Evolutionary conservation across 2,113 vertebrate genomes (phyloP).

Genomic region (Alces alces): DNA sequence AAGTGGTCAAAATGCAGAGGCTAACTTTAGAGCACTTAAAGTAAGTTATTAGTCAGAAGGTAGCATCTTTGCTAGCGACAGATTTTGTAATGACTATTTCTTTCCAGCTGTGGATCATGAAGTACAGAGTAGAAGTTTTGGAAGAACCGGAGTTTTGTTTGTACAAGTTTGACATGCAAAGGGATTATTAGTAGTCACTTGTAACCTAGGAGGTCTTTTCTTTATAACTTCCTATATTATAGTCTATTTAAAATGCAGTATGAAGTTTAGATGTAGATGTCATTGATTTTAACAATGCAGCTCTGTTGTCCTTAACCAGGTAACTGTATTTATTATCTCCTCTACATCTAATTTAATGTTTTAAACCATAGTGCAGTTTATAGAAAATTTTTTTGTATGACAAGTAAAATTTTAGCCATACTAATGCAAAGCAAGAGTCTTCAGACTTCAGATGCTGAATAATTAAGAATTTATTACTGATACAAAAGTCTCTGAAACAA

Average conservation of each 20-base stretch:
- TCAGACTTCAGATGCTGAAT: neutral
- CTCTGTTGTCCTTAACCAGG: neutral
- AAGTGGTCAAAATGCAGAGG: constrained; percentile 99
- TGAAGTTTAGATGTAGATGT: neutral
- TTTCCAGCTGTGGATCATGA: neutral
- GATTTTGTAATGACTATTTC: neutral
- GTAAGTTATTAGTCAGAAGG: constrained; percentile 82
- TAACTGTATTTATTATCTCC: neutral
- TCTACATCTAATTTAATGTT: neutral
- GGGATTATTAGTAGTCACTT: constrained; percentile 6
- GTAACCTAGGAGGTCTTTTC: neutral
- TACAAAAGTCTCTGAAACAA: neutral
- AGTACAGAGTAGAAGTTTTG: neutral
- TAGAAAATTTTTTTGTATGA: neutral
- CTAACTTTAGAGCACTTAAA: constrained; percentile 96
- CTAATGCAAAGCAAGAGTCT: neutral
- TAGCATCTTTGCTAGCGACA: neutral
- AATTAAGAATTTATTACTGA: constrained; percentile 25
- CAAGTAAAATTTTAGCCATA: neutral
- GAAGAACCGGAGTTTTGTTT: constrained; percentile 25
- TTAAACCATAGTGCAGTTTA: neutral
- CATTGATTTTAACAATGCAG: neutral
- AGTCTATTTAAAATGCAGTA: neutral
- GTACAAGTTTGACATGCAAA: neutral
- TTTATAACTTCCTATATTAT: neutral